A percentile compares a stretch with the other conserved stretches of the same genome.
Evolutionary conservation across 2,888 invertebrate genomes (phyloP).

Genomic region (Pseudococcus longispinus): DNA sequence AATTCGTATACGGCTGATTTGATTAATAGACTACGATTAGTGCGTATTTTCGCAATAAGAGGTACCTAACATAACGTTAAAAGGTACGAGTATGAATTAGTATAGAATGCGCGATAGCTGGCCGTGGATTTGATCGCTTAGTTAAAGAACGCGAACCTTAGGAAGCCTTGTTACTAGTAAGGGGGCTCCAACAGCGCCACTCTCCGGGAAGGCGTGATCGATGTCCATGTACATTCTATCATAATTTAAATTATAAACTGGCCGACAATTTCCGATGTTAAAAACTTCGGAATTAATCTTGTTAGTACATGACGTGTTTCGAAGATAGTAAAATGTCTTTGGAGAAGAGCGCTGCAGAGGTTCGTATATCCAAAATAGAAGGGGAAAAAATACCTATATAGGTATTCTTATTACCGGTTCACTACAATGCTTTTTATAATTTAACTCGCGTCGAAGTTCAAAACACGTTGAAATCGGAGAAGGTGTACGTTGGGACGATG

Average conservation of each 20-base stretch:
- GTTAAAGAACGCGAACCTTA: slow-evolving; percentile 22
- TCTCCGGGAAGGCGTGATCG: slow-evolving; percentile 55
- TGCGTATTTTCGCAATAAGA: slow-evolving; percentile 35
- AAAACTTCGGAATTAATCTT: slow-evolving; percentile 45
- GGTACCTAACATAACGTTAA: not conserved
- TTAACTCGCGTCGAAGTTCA: not conserved
- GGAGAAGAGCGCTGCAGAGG: not conserved
- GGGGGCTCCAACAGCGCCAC: slow-evolving; percentile 51
- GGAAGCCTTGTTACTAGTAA: slow-evolving; percentile 24
- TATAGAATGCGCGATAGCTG: not conserved
- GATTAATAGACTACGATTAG: slow-evolving; percentile 25
- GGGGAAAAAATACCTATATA: not conserved
- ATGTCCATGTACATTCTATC: slow-evolving; percentile 43
- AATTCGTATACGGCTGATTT: slow-evolving; percentile 19
- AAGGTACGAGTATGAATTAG: slow-evolving; percentile 2
- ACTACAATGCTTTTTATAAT: slow-evolving; percentile 16
- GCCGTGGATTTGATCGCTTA: slow-evolving; percentile 35
- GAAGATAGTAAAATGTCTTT: slow-evolving; percentile 39
- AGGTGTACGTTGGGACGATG: not conserved
- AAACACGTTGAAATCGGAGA: slow-evolving; percentile 22
- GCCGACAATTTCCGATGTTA: slow-evolving; percentile 44
- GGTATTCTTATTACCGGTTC: not conserved
- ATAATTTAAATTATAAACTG: slow-evolving; percentile 45
- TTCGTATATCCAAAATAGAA: slow-evolving; percentile 10
- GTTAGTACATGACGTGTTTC: slow-evolving; percentile 43